Percentiles rank a stretch among this genome's conserved stretches.
phyloP scores from a whole-genome alignment of 2,888 invertebrate species.

The Adelognathus sp. region DNA sequence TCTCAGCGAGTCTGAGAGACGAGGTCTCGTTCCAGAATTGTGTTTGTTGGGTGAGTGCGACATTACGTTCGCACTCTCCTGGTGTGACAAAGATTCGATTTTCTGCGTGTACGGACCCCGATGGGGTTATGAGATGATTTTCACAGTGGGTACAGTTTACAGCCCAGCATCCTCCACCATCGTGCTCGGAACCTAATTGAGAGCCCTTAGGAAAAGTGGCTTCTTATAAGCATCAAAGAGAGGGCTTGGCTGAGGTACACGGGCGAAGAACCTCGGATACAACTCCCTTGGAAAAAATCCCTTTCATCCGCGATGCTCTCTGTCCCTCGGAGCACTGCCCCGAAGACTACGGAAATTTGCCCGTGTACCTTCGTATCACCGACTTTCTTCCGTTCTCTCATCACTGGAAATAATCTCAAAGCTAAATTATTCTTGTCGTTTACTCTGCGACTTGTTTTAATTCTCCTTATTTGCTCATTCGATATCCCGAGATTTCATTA shows the following conservation, averaged over 20 bases:
- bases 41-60: not conserved
- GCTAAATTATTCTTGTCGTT: not conserved
- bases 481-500: not conserved
- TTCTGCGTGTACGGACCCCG: not conserved
- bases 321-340: not conserved
- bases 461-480: not conserved
- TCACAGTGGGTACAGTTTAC: no score
- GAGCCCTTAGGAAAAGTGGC: constrained; percentile 60
- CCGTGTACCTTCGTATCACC: not conserved
- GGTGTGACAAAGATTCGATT: constrained; percentile 27
- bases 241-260: not conserved
- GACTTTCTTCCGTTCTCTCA: constrained; percentile 5
- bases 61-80: constrained; percentile 4
- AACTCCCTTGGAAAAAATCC: constrained; percentile 17
- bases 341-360: constrained; percentile 23
- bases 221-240: constrained; percentile 58
- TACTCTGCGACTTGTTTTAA: not conserved
- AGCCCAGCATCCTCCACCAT: constrained; percentile 39
- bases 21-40: no score
- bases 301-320: constrained; percentile 4
- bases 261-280: constrained; percentile 30
- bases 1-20: not conserved
- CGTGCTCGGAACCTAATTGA: constrained; percentile 59
- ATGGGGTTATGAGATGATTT: constrained; percentile 28
- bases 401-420: constrained; percentile 3